Percentiles rank a stretch among this genome's conserved stretches.
These are phyloP conservation scores for Crotalus horridus DNA, from an alignment of 2,113 vertebrate species.

Conservation along the genomic window DNA sequence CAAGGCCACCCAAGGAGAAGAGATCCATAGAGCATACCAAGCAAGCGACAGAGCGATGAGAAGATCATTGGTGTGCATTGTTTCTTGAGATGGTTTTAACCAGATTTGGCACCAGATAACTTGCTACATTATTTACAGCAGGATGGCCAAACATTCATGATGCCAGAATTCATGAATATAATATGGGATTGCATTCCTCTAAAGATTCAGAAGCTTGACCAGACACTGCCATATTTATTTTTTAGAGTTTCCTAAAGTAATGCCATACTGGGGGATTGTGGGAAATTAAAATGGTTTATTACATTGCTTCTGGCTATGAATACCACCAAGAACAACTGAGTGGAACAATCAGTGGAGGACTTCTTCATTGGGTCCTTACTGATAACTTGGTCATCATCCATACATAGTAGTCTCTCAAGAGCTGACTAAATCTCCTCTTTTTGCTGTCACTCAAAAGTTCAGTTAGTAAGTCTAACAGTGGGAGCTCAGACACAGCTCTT, in stretches of 20 bases:
- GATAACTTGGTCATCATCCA: background rate
- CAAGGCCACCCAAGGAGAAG: conserved; percentile 58
- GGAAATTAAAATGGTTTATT: background rate
- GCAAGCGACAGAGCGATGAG: conserved; percentile 10
- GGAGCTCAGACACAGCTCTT: background rate
- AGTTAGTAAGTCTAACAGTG: background rate
- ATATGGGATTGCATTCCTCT: background rate
- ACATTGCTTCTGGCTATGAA: background rate
- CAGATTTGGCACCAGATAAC: background rate
- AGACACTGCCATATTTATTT: background rate
- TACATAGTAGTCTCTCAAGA: background rate
- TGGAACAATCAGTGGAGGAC: background rate
- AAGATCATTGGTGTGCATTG: background rate
- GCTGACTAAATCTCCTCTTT: too few relatives aligned
- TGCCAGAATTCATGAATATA: background rate
- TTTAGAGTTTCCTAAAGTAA: background rate
- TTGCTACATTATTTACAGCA: background rate
- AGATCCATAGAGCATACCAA: background rate
- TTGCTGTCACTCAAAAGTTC: background rate
- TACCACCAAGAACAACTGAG: background rate
- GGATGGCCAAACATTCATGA: background rate
- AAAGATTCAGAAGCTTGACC: background rate
- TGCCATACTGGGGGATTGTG: background rate
- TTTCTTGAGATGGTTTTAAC: conserved; percentile 14
- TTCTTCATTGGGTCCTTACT: background rate